These are phyloP conservation scores for Hucho hucho DNA, from an alignment of 2,113 vertebrate species.

Conservation along the genomic window DNA sequence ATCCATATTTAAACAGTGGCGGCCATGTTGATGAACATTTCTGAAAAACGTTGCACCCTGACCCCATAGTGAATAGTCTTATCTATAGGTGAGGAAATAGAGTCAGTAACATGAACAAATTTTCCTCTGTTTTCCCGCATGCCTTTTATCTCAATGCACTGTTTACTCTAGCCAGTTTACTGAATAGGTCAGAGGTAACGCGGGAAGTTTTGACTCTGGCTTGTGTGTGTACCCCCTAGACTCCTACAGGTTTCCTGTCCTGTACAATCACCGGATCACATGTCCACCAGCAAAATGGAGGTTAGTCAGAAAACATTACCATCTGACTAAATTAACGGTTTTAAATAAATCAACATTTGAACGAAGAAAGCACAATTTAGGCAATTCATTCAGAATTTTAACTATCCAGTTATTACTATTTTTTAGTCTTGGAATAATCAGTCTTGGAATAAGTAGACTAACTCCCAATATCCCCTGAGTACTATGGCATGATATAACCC, in stretches of 20 bases:
- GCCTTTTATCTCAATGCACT: not conserved
- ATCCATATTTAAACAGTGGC: not conserved
- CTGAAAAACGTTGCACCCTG: not conserved
- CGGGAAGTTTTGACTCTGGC: conserved; percentile 27
- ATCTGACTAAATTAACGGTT: too few species aligned
- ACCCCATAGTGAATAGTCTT: conserved; percentile 2
- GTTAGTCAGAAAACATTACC: not conserved
- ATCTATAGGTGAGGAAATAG: conserved; percentile 36
- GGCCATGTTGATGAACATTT: not conserved
- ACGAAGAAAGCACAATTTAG: too few species aligned
- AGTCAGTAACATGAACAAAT: conserved; percentile 18
- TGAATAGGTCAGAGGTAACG: conserved; percentile 26
- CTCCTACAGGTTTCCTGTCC: not conserved
- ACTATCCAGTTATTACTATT: too few species aligned
- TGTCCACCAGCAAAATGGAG: too few species aligned
- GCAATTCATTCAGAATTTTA: too few species aligned
- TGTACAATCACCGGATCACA: not conserved
- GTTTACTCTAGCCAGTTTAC: not conserved
- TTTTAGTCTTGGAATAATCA: too few species aligned
- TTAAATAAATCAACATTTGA: too few species aligned
- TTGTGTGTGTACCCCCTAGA: not conserved
- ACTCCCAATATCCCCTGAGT: not conserved
- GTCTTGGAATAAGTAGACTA: not conserved
- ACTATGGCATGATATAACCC: not conserved
- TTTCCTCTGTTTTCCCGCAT: not conserved